A percentile compares a stretch with the other conserved stretches of the same genome.
Conservation (phyloP, 2,113 vertebrate species). For the Sprattus sprattus region DNA sequence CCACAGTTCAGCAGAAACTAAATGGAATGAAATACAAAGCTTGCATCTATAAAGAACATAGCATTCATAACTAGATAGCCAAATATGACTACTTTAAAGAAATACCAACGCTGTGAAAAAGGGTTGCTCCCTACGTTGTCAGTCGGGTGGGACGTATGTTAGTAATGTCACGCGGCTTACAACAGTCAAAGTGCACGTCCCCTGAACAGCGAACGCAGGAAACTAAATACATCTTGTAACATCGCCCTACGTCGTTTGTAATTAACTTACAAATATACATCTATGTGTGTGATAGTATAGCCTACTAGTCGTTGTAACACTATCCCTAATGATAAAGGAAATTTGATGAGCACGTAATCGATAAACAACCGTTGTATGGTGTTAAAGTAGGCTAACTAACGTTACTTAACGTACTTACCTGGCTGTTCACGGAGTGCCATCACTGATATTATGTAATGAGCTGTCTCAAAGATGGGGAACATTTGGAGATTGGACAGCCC, state of each 20-base stretch:
- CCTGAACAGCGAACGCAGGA: neutral
- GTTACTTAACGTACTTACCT: conserved; percentile 65
- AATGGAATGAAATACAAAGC: neutral
- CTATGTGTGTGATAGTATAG: neutral
- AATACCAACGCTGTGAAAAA: neutral
- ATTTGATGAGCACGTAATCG: neutral
- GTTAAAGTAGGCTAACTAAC: neutral
- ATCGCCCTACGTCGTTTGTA: neutral
- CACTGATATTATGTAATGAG: conserved; percentile 86
- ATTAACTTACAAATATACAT: neutral
- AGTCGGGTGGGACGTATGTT: neutral
- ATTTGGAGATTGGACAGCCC: conserved; percentile 81
- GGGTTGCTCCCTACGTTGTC: neutral
- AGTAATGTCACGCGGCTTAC: neutral
- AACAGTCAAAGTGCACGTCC: neutral
- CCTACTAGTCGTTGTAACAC: neutral
- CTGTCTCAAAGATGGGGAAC: conserved; percentile 93
- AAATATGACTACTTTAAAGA: neutral
- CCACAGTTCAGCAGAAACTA: neutral
- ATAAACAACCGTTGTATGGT: neutral
- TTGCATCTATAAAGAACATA: neutral
- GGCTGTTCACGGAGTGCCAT: conserved; percentile 84
- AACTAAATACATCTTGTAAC: neutral
- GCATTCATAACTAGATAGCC: neutral
- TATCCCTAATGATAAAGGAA: neutral